These are phyloP conservation scores for Nemapogon koenigi DNA, from an alignment of 2,888 invertebrate species.

Conservation along the genomic window DNA sequence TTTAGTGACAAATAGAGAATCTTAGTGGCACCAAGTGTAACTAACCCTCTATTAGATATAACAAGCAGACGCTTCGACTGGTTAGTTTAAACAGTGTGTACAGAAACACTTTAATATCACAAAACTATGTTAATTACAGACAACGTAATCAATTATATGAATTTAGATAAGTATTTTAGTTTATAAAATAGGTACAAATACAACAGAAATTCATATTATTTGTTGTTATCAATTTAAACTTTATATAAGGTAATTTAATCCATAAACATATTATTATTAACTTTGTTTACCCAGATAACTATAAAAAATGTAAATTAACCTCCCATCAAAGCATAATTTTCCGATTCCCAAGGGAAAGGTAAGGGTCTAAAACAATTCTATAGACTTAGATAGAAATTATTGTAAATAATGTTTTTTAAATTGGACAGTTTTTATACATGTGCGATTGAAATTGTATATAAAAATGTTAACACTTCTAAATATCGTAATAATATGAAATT, in stretches of 20 bases:
- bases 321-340: no score
- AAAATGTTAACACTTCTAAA: constrained; percentile 22
- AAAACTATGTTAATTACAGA: background rate
- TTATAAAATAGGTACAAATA: background rate
- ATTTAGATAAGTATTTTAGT: background rate
- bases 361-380: constrained; percentile 34
- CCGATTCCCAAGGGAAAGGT: background rate
- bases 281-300: no score
- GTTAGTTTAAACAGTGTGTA: constrained; percentile 5
- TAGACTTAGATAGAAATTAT: constrained; percentile 39
- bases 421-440: constrained; percentile 45
- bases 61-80: constrained; percentile 3
- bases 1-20: no score
- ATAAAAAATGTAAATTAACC: no score
- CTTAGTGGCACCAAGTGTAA: no score
- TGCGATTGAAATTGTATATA: constrained; percentile 27
- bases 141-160: background rate
- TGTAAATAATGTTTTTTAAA: constrained; percentile 45
- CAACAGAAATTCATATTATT: no score
- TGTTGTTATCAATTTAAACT: no score
- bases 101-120: background rate
- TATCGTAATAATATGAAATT: constrained; percentile 6
- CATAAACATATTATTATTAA: no score
- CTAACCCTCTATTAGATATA: background rate
- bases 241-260: no score